Percentiles rank a stretch among this genome's conserved stretches.
Conservation (phyloP, 2,797 vertebrate genomes). For the Aphelocoma californica region DNA sequence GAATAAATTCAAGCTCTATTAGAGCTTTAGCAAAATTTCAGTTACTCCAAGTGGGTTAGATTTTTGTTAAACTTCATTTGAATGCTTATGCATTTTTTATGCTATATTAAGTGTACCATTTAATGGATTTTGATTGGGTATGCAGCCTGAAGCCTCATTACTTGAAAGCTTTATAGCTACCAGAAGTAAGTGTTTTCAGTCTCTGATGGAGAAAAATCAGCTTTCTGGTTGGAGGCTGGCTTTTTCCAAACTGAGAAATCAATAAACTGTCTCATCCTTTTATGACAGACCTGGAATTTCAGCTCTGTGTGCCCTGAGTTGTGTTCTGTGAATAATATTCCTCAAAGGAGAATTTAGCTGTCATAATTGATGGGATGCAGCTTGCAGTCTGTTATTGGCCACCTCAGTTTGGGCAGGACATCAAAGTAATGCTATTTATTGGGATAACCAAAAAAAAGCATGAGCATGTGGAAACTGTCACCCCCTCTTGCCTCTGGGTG, state of each 20-base stretch:
- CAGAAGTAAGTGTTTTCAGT: conserved; percentile 6
- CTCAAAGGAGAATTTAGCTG: neutral
- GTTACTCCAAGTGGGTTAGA: neutral
- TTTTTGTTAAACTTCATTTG: conserved; percentile 30
- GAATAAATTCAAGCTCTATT: neutral
- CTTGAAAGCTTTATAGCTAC: conserved; percentile 46
- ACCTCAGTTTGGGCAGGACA: neutral
- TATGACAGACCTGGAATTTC: neutral
- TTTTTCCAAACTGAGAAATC: neutral
- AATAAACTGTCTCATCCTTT: neutral
- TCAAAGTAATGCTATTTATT: neutral
- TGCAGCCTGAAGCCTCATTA: conserved; percentile 41
- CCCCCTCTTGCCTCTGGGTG: neutral
- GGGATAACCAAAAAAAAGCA: neutral
- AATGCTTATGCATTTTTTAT: neutral
- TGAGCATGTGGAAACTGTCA: neutral
- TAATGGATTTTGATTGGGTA: conserved; percentile 53
- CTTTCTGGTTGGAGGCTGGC: conserved; percentile 6
- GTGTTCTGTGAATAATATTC: neutral
- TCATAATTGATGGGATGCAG: neutral
- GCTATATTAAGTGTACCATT: conserved; percentile 27
- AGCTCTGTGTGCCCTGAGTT: neutral
- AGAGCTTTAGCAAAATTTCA: neutral
- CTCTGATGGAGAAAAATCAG: conserved; percentile 26
- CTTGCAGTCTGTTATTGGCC: neutral